These are phyloP conservation scores for Dione vanillae DNA, from an alignment of 2,888 invertebrate species.

Conservation along the genomic window DNA sequence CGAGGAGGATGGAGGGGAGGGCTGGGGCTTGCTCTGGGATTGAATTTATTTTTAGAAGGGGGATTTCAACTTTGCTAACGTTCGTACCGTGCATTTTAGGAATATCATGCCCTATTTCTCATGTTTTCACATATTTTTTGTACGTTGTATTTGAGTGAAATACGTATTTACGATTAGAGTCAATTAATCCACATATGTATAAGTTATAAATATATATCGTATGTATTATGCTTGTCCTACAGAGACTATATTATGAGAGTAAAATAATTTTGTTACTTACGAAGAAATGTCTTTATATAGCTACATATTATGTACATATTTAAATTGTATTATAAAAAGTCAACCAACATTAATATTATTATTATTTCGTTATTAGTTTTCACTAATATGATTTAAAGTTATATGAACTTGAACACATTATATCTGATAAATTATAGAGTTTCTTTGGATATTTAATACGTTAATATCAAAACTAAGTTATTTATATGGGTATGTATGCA, in stretches of 20 bases:
- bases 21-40: slow-evolving; percentile 60
- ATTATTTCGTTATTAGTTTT: no score
- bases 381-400: no score
- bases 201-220: no score
- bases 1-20: slow-evolving; percentile 50
- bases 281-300: no score
- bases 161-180: neutral
- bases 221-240: no score
- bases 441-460: neutral
- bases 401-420: no score
- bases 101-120: slow-evolving; percentile 5
- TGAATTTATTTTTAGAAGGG: slow-evolving; percentile 72
- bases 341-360: no score
- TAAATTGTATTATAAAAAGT: neutral
- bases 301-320: neutral
- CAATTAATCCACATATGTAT: neutral
- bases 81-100: slow-evolving; percentile 17
- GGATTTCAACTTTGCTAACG: slow-evolving; percentile 52
- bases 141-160: neutral
- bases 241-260: no score
- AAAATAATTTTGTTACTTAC: no score
- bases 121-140: neutral
- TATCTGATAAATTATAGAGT: no score
- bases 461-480: neutral
- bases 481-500: neutral